Evolutionary conservation across 1,140 invertebrate species (phyloP).

Genomic region (Agraylea sexmaculata): DNA sequence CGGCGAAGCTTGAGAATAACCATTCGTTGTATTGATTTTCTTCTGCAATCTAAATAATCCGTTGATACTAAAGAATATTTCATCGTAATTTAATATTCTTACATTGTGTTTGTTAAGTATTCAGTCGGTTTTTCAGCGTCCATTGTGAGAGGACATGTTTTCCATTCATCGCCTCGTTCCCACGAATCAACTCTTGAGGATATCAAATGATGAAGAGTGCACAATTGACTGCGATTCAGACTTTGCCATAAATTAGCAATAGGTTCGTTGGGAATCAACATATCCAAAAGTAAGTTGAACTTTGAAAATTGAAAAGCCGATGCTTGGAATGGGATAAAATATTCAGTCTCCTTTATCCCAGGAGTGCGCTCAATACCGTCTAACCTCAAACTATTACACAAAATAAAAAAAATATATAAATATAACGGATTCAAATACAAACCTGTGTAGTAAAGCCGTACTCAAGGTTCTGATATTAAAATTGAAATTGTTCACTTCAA

Average conservation of each 20-base stretch:
- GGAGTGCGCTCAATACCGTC: constrained; percentile 47
- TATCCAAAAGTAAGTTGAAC: constrained; percentile 45
- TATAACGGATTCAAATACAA: too few species aligned
- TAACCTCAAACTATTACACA: constrained; percentile 44
- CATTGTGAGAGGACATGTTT: constrained; percentile 34
- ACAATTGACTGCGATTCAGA: constrained; percentile 40
- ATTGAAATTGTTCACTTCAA: constrained; percentile 16
- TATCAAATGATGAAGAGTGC: constrained; percentile 45
- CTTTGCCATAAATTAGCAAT: constrained; percentile 32
- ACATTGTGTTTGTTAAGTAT: too few species aligned
- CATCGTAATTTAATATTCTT: background rate
- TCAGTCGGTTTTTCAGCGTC: constrained; percentile 24
- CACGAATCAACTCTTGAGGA: constrained; percentile 44
- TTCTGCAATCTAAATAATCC: background rate
- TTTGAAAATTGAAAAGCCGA: constrained; percentile 46
- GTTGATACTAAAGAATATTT: background rate
- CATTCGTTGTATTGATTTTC: constrained; percentile 9
- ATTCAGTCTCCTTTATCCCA: constrained; percentile 32
- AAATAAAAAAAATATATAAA: too few species aligned
- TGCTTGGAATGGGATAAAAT: constrained; percentile 44
- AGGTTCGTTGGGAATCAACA: constrained; percentile 42
- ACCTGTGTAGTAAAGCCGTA: constrained; percentile 19
- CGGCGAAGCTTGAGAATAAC: constrained; percentile 8
- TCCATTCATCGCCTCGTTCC: constrained; percentile 38
- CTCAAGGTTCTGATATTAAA: constrained; percentile 14